Base-by-base conservation (phyloP, 2,888 invertebrate species). In the Exocentrus adspersus region DNA sequence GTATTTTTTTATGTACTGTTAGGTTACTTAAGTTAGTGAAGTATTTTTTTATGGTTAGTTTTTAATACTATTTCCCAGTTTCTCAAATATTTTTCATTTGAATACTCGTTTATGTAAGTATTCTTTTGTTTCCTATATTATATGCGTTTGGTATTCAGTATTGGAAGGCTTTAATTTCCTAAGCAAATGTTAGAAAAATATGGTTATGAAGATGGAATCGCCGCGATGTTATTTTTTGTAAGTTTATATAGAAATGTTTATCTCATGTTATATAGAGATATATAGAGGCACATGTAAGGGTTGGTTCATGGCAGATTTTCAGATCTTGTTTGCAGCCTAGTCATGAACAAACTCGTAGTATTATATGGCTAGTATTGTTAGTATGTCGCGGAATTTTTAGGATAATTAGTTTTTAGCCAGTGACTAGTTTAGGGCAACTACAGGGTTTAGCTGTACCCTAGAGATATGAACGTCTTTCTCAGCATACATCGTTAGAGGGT, bases 381-480 rank as follows among this genome's bases (percentile, higher is more conserved):
- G 79, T 75, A 78, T 77, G 78, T 79, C 78, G 79, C 79, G 79
- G 78, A 78, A 73, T 77, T 76, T 76, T 74, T 79, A 80, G 77
- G 67, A 72, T 77, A 78, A 73, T 74, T 76, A 81, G 80, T 76
- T 75, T 68, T 74, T 81, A 81, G 80, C 79, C 79, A 81, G 79
- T 80, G 79, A 78, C 76, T 80, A 81, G 79, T 77, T 73, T 82
- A 82, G 82, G 82, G 78, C 80, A 80, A 78, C 78, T 77, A 83
- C 83, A 83, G 83, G 83, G 83, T 83, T 79, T 82, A 82, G 81
- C 76, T 81, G 80, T 82, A 81, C 82, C 82, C 82, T 82, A 80
- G 76, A 79, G 77, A 75, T 77, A 75, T 76, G 75, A 71, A 75
- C 72, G 71, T 72, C 61, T 72, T 73, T 75, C 71, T 73, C 69